These are phyloP conservation scores for Delia radicum DNA, from an alignment of 1,140 invertebrate genomes.

Conservation along the genomic window DNA sequence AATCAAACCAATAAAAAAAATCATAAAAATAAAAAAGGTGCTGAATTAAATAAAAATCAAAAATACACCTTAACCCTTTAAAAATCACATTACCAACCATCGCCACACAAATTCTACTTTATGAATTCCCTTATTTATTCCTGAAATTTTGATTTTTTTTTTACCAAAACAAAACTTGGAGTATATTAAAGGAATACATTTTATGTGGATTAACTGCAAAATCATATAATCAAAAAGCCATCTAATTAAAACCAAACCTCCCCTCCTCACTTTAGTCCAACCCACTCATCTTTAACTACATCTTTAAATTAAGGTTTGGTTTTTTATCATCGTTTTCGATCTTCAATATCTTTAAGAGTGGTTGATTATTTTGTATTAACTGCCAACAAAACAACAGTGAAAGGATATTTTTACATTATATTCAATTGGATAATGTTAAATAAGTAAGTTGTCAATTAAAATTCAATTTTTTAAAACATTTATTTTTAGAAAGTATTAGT, in stretches of 20 bases:
- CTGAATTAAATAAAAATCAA: too few species aligned
- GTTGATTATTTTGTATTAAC: not conserved
- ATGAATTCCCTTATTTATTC: not conserved
- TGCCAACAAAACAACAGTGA: not conserved
- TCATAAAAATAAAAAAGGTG: too few species aligned
- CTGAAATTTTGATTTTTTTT: not conserved
- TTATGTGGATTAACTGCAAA: not conserved
- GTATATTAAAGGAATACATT: not conserved
- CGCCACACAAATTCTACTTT: not conserved
- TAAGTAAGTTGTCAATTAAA: conserved; percentile 16
- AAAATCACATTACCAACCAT: not conserved
- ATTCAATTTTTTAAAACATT: too few species aligned
- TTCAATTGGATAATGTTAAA: conserved; percentile 22
- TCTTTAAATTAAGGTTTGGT: not conserved
- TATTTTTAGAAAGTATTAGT: too few species aligned
- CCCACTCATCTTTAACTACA: not conserved
- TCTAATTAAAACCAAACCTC: not conserved
- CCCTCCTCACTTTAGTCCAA: not conserved
- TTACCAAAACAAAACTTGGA: not conserved
- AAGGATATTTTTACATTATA: conserved; percentile 23
- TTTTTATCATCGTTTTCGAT: not conserved
- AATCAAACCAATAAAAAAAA: too few species aligned
- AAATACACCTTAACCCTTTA: too few species aligned
- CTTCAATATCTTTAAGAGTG: not conserved
- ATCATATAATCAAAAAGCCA: not conserved